Conservation (phyloP, 1,140 invertebrate genomes). For the Wasmannia auropunctata region DNA sequence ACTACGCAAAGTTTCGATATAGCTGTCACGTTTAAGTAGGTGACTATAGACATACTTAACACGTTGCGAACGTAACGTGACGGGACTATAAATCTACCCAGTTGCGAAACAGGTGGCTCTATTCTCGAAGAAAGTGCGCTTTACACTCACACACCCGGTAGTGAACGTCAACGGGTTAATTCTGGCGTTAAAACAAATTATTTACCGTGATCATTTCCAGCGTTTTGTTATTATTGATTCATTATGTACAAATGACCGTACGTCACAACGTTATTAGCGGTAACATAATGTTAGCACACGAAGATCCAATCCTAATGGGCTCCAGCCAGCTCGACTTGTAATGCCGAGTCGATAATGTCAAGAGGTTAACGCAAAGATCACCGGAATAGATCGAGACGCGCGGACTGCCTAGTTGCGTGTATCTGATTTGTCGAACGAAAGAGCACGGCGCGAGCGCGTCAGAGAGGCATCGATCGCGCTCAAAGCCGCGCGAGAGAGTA, state of each 20-base stretch:
- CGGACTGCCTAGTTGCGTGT: not conserved
- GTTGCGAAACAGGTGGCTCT: slow-evolving; percentile 30
- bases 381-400: slow-evolving; percentile 37
- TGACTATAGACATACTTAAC: slow-evolving; percentile 49
- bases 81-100: slow-evolving; percentile 32
- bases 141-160: not conserved
- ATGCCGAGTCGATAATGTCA: slow-evolving; percentile 41
- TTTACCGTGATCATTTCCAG: slow-evolving; percentile 22
- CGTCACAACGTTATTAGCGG: slow-evolving; percentile 6
- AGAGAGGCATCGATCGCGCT: slow-evolving; percentile 13
- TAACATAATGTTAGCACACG: not conserved
- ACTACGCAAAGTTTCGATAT: not conserved
- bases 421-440: not conserved
- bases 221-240: slow-evolving; percentile 26
- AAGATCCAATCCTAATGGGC: not conserved
- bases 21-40: slow-evolving; percentile 27
- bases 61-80: not conserved
- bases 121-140: slow-evolving; percentile 20
- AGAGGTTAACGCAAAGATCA: slow-evolving; percentile 39
- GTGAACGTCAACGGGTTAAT: slow-evolving; percentile 14
- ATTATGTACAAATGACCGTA: not conserved
- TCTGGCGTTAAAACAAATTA: not conserved
- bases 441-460: not conserved
- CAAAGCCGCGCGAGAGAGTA: not conserved
- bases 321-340: not conserved